phyloP scores from a whole-genome alignment of 2,797 vertebrate genomes.

The Tangara arthus region DNA sequence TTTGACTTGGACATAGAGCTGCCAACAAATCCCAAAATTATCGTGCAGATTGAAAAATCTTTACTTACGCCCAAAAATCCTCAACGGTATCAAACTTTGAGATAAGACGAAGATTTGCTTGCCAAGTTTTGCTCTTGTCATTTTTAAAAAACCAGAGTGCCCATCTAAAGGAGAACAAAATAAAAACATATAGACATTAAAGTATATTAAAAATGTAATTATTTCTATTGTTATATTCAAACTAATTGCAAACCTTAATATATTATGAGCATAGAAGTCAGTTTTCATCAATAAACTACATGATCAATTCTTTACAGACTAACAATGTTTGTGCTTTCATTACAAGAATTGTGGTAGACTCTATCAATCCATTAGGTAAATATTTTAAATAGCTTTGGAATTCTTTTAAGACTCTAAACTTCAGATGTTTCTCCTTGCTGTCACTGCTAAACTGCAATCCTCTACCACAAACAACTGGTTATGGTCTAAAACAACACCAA shows the following conservation, averaged over 20 bases:
- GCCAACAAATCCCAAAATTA: not conserved
- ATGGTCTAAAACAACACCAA: not conserved
- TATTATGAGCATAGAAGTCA: not conserved
- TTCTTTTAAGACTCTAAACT: not conserved
- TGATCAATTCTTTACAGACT: not conserved
- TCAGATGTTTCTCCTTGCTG: not conserved
- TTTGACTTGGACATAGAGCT: not conserved
- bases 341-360: not conserved
- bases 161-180: conserved; percentile 81
- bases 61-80: conserved; percentile 98
- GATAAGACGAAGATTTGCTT: conserved; percentile 96
- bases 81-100: conserved; percentile 97
- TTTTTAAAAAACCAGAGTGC: conserved; percentile 99
- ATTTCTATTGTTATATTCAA: not conserved
- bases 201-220: not conserved
- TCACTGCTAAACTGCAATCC: not conserved
- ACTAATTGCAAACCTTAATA: not conserved
- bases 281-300: not conserved
- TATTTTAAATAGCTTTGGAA: not conserved
- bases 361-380: not conserved
- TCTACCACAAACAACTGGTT: not conserved
- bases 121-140: conserved; percentile 99
- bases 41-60: not conserved
- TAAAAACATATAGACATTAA: not conserved
- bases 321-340: not conserved